Evolutionary conservation across 2,888 invertebrate genomes (phyloP).

Genomic region (Platycnemis pennipes): DNA sequence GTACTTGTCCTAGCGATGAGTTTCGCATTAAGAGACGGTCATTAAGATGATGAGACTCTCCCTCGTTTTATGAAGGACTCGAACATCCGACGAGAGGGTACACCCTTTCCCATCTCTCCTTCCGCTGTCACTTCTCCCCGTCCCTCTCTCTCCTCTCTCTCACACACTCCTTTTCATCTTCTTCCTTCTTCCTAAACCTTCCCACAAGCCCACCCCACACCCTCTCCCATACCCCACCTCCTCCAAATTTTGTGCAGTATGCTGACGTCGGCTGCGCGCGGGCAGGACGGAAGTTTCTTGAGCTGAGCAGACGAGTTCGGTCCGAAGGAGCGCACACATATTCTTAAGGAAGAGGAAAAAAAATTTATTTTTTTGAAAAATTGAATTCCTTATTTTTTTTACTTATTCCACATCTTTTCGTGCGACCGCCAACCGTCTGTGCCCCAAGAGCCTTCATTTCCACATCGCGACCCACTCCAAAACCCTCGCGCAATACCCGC

Average conservation of each 20-base stretch:
- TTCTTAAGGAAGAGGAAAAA: not conserved
- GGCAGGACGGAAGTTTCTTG: not conserved
- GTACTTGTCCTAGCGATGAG: no score
- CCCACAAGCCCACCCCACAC: not conserved
- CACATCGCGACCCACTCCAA: not conserved
- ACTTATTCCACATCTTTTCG: slow-evolving; percentile 29
- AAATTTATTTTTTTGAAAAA: no score
- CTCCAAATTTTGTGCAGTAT: not conserved
- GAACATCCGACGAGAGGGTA: not conserved
- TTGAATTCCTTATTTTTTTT: not conserved
- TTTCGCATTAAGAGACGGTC: no score
- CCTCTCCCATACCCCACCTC: not conserved
- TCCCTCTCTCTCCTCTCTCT: not conserved
- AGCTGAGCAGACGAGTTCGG: slow-evolving; percentile 26
- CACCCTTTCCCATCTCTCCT: not conserved
- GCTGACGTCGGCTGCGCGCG: not conserved
- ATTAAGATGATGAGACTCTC: no score
- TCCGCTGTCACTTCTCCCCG: not conserved
- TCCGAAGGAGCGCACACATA: not conserved
- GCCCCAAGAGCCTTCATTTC: not conserved
- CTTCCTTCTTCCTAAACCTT: not conserved
- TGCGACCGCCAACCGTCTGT: slow-evolving; percentile 35
- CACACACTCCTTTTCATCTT: no score
- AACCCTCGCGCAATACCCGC: not conserved
- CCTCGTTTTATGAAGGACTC: no score